Percentiles rank a stretch among this genome's conserved stretches.
phyloP scores from a whole-genome alignment of 2,888 invertebrate species.

The Homarus gammarus region DNA sequence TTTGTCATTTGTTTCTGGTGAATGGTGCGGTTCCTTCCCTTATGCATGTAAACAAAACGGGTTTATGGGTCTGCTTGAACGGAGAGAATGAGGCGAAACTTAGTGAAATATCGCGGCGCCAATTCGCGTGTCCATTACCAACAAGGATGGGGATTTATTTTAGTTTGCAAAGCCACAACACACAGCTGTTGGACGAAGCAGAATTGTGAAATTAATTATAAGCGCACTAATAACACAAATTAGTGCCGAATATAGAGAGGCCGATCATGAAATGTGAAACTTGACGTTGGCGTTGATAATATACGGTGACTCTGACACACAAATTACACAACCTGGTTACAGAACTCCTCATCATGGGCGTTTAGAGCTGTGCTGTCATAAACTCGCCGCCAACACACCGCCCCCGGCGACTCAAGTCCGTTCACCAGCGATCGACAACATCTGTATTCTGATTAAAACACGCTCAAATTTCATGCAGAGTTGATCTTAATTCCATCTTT shows the following conservation, averaged over 20 bases:
- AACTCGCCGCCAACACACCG: background rate
- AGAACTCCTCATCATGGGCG: background rate
- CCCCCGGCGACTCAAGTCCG: background rate
- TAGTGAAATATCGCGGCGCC: background rate
- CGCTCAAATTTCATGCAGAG: background rate
- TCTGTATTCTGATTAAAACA: background rate
- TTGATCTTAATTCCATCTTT: background rate
- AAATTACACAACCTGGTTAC: background rate
- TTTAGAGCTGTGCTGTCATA: background rate
- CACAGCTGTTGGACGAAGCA: conserved; percentile 32
- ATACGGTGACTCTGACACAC: background rate
- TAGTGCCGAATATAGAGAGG: conserved; percentile 10
- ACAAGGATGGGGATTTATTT: conserved; percentile 25
- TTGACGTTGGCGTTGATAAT: background rate
- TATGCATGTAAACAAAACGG: conserved; percentile 15
- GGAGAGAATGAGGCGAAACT: conserved; percentile 13
- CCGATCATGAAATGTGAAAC: conserved; percentile 23
- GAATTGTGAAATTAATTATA: conserved; percentile 36
- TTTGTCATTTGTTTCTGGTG: background rate
- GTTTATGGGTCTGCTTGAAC: background rate
- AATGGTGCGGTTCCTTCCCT: background rate
- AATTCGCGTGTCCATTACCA: background rate
- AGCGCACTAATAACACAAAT: conserved; percentile 41
- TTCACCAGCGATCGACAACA: background rate
- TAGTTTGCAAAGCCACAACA: conserved; percentile 24